phyloP scores from a whole-genome alignment of 2,113 vertebrate genomes.

The Poeciliopsis prolifica region DNA sequence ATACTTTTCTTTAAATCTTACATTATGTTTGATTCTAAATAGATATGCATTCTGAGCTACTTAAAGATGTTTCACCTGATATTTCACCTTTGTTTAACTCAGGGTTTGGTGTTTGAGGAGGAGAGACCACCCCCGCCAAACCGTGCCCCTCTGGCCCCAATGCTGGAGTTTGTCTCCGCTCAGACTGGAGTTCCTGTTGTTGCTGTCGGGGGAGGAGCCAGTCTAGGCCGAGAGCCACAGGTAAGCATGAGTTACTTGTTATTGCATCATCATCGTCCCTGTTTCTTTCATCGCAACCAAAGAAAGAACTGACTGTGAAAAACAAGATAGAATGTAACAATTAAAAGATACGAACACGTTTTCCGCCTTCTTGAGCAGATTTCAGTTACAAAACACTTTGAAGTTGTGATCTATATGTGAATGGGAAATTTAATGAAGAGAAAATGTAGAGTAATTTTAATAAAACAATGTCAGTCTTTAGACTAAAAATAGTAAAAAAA shows the following conservation, averaged over 20 bases:
- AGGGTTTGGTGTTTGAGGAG: constrained; percentile 95
- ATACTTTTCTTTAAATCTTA: too few species aligned
- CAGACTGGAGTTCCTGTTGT: constrained; percentile 93
- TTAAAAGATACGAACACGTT: too few species aligned
- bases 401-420: background rate
- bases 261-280: constrained; percentile 29
- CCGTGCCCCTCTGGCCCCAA: constrained; percentile 88
- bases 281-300: constrained; percentile 12
- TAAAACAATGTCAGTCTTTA: background rate
- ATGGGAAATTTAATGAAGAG: background rate
- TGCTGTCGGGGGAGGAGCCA: constrained; percentile 90
- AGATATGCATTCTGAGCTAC: background rate
- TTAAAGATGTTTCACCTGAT: background rate
- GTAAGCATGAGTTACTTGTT: constrained; percentile 63
- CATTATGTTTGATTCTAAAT: too few species aligned
- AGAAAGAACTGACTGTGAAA: background rate
- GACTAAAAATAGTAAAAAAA: too few species aligned
- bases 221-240: constrained; percentile 92
- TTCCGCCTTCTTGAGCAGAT: too few species aligned
- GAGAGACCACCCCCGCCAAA: constrained; percentile 81
- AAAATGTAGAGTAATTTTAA: background rate
- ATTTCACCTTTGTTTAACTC: constrained; percentile 38
- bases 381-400: background rate
- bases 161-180: constrained; percentile 94
- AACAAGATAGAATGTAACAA: background rate